phyloP scores from a whole-genome alignment of 30 jellyfish, hydroid and myxozoan species.

The Clytia hemisphaerica region DNA sequence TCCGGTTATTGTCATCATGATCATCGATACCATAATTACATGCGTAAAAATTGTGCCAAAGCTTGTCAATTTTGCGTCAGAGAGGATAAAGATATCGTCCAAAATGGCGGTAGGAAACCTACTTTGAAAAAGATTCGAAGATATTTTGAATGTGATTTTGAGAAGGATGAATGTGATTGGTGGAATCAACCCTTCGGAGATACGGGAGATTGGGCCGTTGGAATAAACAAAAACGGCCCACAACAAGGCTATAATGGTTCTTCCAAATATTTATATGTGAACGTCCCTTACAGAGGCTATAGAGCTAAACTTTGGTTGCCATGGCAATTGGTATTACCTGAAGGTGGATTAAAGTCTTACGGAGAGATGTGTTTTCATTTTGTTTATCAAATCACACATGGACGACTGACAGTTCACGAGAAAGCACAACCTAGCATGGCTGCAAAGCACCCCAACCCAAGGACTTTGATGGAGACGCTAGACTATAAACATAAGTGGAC shows the following conservation, averaged over 20 bases:
- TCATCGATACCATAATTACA: not conserved
- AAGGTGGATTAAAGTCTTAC: not conserved
- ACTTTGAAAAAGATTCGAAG: not conserved
- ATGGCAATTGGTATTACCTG: constrained; percentile 75
- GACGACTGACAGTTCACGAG: constrained; percentile 1
- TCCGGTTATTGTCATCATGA: constrained; percentile 13
- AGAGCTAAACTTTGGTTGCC: constrained; percentile 52
- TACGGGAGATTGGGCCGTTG: constrained; percentile 78
- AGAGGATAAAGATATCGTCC: not conserved
- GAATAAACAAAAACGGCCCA: constrained; percentile 58
- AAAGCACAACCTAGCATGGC: not conserved
- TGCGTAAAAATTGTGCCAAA: constrained; percentile 2
- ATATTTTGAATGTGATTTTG: constrained; percentile 57
- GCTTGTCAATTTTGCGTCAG: constrained; percentile 2
- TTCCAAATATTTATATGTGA: constrained; percentile 54
- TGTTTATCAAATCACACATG: constrained; percentile 51
- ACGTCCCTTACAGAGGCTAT: constrained; percentile 40
- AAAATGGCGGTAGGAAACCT: too few species aligned
- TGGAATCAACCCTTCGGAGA: constrained; percentile 61
- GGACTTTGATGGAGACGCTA: not conserved
- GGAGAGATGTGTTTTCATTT: constrained; percentile 69
- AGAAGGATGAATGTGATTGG: constrained; percentile 61
- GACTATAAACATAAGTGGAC: too few species aligned
- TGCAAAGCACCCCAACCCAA: constrained; percentile 1
- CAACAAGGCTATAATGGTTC: constrained; percentile 50